Conservation (phyloP, 2,113 vertebrate genomes). For the Rhinichthys klamathensis region DNA sequence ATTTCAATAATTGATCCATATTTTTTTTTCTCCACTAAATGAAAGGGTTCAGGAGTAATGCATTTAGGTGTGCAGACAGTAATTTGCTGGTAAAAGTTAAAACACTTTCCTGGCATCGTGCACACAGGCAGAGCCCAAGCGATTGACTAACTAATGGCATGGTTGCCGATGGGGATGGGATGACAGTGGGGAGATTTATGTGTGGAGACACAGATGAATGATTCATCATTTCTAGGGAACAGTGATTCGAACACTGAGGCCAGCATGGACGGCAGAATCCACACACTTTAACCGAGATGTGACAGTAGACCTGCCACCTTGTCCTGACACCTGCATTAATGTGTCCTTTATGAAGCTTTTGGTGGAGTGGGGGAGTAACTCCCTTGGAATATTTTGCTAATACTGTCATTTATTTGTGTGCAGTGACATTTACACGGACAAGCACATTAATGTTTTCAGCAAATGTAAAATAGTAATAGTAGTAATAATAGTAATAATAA, state of each 20-base stretch:
- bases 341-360: not conserved
- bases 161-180: constrained; percentile 65
- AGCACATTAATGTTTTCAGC: too few species aligned
- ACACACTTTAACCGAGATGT: not conserved
- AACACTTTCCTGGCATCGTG: constrained; percentile 54
- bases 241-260: constrained; percentile 23
- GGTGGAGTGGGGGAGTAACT: not conserved
- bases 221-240: constrained; percentile 66
- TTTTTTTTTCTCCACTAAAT: not conserved
- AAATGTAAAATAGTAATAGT: too few species aligned
- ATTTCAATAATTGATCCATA: not conserved
- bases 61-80: constrained; percentile 6
- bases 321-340: constrained; percentile 1
- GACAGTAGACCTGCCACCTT: constrained; percentile 33
- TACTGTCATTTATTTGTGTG: not conserved
- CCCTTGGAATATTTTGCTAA: not conserved
- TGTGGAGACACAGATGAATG: constrained; percentile 74
- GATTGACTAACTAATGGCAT: constrained; percentile 74
- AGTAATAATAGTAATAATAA: too few species aligned
- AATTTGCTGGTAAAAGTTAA: constrained; percentile 53
- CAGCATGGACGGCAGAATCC: not conserved
- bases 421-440: too few species aligned
- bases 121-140: constrained; percentile 68
- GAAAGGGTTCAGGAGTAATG: not conserved
- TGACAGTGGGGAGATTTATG: constrained; percentile 73